A percentile compares a stretch with the other conserved stretches of the same genome.
Evolutionary conservation across 2,797 vertebrate genomes (phyloP).

Genomic region (Cynopterus sphinx): DNA sequence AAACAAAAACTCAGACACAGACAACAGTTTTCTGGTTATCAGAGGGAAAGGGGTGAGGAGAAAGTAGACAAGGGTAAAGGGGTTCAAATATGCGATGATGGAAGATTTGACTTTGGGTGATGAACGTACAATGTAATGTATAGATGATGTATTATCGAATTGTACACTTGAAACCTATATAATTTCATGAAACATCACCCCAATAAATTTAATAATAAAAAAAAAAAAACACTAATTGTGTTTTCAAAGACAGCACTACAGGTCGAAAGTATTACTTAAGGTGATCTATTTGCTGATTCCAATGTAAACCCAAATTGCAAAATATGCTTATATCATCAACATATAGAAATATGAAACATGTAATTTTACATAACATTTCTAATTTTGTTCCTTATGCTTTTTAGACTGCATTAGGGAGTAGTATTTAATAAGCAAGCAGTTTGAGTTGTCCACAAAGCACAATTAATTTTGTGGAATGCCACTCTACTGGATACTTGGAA

Average conservation of each 20-base stretch:
- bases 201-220: no score
- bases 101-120: no score
- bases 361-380: background rate
- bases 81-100: no score
- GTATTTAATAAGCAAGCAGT: background rate
- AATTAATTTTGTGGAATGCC: constrained; percentile 38
- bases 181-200: no score
- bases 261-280: background rate
- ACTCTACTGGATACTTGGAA: background rate
- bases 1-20: no score
- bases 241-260: background rate
- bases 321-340: background rate
- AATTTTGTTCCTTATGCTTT: background rate
- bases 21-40: no score
- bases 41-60: no score
- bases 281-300: background rate
- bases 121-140: no score
- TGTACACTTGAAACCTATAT: no score
- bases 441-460: background rate
- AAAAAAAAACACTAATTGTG: background rate
- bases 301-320: background rate
- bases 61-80: no score
- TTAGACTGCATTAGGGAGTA: background rate
- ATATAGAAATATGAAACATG: background rate
- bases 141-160: no score